Percentiles rank a stretch among this genome's conserved stretches.
Conservation (phyloP, 2,888 invertebrate genomes). For the Melieria omissa region DNA sequence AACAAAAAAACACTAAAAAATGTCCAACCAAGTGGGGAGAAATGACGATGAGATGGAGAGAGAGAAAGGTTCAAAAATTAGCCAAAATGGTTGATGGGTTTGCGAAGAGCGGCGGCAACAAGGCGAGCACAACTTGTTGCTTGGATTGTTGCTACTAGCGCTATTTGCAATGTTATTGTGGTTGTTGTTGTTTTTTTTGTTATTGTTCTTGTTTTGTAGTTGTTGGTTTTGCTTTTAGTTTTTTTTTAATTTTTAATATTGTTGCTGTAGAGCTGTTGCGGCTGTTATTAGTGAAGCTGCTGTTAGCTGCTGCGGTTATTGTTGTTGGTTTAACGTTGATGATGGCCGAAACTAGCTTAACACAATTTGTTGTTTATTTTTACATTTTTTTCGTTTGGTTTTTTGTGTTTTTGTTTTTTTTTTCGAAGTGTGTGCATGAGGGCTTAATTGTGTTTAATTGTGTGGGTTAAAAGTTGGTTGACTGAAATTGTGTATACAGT, state of each 20-base stretch:
- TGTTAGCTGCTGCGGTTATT: slow-evolving; percentile 19
- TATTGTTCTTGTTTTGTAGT: neutral
- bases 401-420: neutral
- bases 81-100: too few species aligned
- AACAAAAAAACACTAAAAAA: neutral
- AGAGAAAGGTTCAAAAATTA: too few species aligned
- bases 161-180: too few species aligned
- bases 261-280: neutral
- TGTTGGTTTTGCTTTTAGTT: slow-evolving; percentile 12
- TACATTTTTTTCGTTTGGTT: neutral
- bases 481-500: too few species aligned
- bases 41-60: too few species aligned
- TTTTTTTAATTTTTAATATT: neutral
- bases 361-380: neutral
- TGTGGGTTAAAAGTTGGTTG: neutral
- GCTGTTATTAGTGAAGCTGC: slow-evolving; percentile 2
- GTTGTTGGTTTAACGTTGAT: slow-evolving; percentile 11
- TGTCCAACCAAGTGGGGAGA: too few species aligned
- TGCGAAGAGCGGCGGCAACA: too few species aligned
- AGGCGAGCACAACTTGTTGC: too few species aligned
- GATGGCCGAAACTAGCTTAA: slow-evolving; percentile 8
- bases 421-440: neutral
- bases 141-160: too few species aligned
- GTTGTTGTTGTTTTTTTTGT: neutral
- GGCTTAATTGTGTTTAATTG: neutral